Evolutionary conservation across 2,888 invertebrate genomes (phyloP), one percentile per base, ranked within the genome.

Genomic region (Apodemia zela): DNA sequence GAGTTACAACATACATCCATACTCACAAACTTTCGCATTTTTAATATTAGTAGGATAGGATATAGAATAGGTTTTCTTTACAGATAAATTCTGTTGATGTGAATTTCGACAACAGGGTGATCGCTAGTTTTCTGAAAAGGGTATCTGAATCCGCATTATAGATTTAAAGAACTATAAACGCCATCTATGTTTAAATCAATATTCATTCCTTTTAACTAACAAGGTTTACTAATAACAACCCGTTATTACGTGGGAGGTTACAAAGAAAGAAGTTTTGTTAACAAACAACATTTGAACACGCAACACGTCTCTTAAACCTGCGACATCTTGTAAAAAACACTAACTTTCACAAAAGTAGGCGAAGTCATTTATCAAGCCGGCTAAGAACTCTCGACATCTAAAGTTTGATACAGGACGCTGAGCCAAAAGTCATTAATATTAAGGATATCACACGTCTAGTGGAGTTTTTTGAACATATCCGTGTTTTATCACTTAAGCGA

Each of bases 341-440:
- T 76, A 87, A 86, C 79, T 85, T 85, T 81, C 81, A 79, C 83
- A 80, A 85, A 87, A 89, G 84, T 85, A 81, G 80, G 79, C 76
- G 76, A 87, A 88, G 90, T 89, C 90, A 90, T 90, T 90, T 90
- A 91, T 91, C 91, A 91, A 88, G 81, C 82, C 76, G 82, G 78
- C 84, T 86, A 87, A 90, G 89, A 89, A 89, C 89, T 87, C 90
- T 84, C 81, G 88, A 88, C 89, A 83, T 80, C 79, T 79, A 76
- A 80, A 90, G 89, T 90, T 88, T 89, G 90, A 89, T 88, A 89
- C 88, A 84, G 84, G 87, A 88, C 83, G 84, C 82, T 80, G 77
- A 78, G 85, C 81, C 82, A 81, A 78, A 82, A 85, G 84, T 88
- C 89, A 90, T 91, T 90, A 91, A 91, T 90, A 90, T 87, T 85